These are phyloP conservation scores for Coilia nasus DNA, from an alignment of 2,797 vertebrate species.

Conservation along the genomic window DNA sequence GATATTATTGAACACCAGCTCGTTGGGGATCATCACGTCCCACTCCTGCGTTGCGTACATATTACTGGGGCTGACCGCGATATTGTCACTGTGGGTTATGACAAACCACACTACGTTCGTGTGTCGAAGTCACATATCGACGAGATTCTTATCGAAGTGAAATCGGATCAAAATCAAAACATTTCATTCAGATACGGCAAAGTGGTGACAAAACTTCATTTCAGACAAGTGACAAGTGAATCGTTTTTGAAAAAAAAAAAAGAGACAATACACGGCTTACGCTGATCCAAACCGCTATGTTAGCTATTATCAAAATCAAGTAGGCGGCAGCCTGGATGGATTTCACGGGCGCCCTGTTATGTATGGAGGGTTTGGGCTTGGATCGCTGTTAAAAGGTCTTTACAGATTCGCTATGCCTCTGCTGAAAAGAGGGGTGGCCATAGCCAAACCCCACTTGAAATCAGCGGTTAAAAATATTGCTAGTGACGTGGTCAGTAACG, in stretches of 20 bases:
- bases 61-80: no score
- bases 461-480: background rate
- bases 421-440: background rate
- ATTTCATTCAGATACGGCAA: slow-evolving; percentile 9
- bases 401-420: background rate
- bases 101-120: background rate
- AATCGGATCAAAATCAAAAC: background rate
- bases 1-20: background rate
- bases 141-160: slow-evolving; percentile 17
- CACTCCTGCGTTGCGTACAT: background rate
- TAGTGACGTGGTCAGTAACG: background rate
- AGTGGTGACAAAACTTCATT: background rate
- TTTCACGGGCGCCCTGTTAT: background rate
- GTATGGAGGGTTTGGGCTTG: no score
- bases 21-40: background rate
- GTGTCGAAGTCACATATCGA: background rate
- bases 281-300: background rate
- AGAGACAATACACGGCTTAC: background rate
- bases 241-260: background rate
- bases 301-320: background rate
- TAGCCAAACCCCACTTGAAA: background rate
- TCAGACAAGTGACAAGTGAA: background rate
- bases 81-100: no score
- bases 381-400: rapidly evolving
- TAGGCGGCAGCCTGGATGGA: background rate